Base-by-base conservation (phyloP, 2,888 invertebrate species). In the Napeogenes sylphis region DNA sequence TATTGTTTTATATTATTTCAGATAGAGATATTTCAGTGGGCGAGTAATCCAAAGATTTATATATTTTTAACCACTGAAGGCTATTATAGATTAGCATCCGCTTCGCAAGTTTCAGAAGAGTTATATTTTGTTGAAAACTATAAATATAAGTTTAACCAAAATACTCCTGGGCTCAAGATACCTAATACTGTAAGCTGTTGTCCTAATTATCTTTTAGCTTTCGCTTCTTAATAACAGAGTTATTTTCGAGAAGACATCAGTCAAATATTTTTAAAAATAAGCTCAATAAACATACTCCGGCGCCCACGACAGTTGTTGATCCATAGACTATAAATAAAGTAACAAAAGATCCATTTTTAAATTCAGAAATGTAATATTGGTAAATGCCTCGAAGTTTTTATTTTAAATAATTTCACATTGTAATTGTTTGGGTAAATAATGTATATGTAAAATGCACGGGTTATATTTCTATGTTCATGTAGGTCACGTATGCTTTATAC, bases 261-360 rank as follows among this genome's bases (percentile, higher is more conserved):
- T 58, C 59, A 59, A 30, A 54, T 55, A 62, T 69, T 72, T 77
- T 79, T 79, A 78, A 77, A 81, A 83, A 85, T 78, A 81, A 65
- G 71, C 64, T 74, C 76, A 74, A 79, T 85, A 85, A 87, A 87
- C 86, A 85, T 79, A 6, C 4, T 6, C 38, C 8, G 3, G 8
- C 38, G 21, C 21, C 21, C 21, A 21, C 21, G 21, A 21, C 21
- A 1, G 35, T 35, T 35, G 35, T 3, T 42, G 12, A 10, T 42
- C 8, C 10, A 42, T 79, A 81, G 82, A 84, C 81, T 86, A 84
- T 79, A 82, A 82, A 84, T 86, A 86, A 75, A 70, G 77, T 77
- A 21, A 21, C 21, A 21, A 21, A 73, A 77, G 76, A 78, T 74
- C 68, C 71, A 72, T 76, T 66, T 58, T 65, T 66, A 62, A 51